Conservation (phyloP, 2,113 vertebrate genomes). For the Alethe castanea region DNA sequence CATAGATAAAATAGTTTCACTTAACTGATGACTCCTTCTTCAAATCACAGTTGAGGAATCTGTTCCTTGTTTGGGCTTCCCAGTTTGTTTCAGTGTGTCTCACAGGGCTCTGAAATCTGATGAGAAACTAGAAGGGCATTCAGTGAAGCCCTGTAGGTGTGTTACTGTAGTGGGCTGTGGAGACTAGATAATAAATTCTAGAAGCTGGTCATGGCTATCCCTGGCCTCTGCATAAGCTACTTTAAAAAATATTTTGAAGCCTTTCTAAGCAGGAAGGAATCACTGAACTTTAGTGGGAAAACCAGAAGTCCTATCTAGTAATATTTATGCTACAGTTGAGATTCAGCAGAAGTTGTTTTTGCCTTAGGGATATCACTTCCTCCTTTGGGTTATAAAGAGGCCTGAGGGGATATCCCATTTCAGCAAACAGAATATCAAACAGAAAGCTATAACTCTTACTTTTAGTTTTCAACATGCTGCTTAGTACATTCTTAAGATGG, state of each 20-base stretch:
- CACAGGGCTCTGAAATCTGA: not conserved
- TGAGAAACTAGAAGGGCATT: not conserved
- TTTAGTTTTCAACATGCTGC: not conserved
- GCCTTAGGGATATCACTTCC: not conserved
- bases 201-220: not conserved
- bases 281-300: not conserved
- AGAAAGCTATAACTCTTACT: not conserved
- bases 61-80: not conserved
- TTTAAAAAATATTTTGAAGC: not conserved
- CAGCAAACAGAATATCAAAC: not conserved
- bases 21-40: not conserved
- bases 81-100: not conserved
- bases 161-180: not conserved
- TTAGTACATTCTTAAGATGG: not conserved
- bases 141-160: fast-evolving
- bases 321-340: not conserved
- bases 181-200: not conserved
- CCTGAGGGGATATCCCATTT: not conserved
- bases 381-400: not conserved
- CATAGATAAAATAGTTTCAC: not conserved
- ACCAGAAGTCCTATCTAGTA: not conserved
- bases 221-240: not conserved
- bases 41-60: not conserved
- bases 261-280: not conserved
- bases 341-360: not conserved